A percentile compares a stretch with the other conserved stretches of the same genome.
Conservation (phyloP, 2,113 vertebrate genomes). For the Himantopus leucocephalus region DNA sequence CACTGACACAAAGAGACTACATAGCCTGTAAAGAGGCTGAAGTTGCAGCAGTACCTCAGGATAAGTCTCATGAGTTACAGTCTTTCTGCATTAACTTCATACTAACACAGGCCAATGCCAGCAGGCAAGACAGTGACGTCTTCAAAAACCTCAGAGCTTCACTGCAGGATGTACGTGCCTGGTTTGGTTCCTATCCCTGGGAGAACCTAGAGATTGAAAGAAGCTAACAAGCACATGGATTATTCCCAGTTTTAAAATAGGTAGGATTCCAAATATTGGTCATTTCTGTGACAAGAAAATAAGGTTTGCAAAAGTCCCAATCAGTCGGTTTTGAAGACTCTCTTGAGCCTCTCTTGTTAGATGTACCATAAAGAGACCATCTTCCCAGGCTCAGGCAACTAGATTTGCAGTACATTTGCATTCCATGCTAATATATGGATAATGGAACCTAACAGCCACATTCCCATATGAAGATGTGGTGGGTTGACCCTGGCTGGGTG, state of each 20-base stretch:
- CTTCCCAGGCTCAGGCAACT: background rate
- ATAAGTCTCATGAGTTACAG: background rate
- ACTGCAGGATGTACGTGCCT: background rate
- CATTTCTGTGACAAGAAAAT: background rate
- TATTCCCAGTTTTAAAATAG: background rate
- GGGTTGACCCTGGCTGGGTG: background rate
- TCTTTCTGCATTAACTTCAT: background rate
- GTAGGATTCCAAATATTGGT: background rate
- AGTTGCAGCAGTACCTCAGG: background rate
- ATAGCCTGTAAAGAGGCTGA: background rate
- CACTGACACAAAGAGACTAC: background rate
- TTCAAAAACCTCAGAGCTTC: background rate
- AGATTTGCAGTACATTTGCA: background rate
- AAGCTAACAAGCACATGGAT: background rate
- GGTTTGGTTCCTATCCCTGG: background rate
- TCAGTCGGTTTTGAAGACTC: background rate
- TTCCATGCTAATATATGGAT: background rate
- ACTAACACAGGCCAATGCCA: background rate
- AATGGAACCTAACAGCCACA: background rate
- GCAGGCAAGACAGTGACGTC: accelerated
- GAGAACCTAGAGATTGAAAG: background rate
- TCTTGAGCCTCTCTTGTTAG: background rate
- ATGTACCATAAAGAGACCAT: background rate
- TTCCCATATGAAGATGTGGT: background rate
- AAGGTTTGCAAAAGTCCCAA: background rate